Base-by-base conservation (phyloP, 2,113 vertebrate genomes). In the Megaceryle torquata region DNA sequence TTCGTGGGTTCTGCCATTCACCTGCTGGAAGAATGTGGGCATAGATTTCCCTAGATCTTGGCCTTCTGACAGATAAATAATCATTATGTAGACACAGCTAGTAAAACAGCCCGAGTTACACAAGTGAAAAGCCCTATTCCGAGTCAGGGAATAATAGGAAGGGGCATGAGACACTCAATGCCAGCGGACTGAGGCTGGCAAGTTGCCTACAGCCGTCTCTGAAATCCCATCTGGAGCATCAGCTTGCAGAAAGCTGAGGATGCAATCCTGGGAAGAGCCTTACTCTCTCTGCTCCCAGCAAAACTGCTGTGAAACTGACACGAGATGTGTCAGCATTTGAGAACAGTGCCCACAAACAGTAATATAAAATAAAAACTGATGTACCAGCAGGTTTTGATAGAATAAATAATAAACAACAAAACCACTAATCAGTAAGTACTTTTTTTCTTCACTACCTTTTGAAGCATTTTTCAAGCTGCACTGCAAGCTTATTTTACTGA, bases 141-240 rank as follows among this genome's bases (percentile, higher is more conserved):
- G 0, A 75, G 29, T 59, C 48, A 22, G 16, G 61, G 84, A 74
- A 89, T 53, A 94, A 93, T 71, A 89, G 64, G 39, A 85, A 75
- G 80, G 81, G 53, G 65, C 65, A 93, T n/a, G 39, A 89, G 88
- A 92, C 53, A 76, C 70, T 61, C 48, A 41, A 54, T 87, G 93
- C 80, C 88, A 84, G n/a, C 0, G 0, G 44, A 57, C 59, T 54
- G 59, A 78, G 69, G 64, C 72, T 96, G 88, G 93, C 93, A 86
- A 22, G 9, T 15, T 83, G 88, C 95, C 95, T 84, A 26, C 0
- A 0, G 72, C 48, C 43, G 15, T 48, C 53, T 96, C 83, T 56
- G 79, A 93, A 93, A 93, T 78, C 84, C 91, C 91, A 82, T 77
- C 81, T 84, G 86, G 54, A 88, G 95, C 82, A 90, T 93, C 90